Base-by-base conservation (phyloP, 2,113 vertebrate genomes). In the Clarias gariepinus region DNA sequence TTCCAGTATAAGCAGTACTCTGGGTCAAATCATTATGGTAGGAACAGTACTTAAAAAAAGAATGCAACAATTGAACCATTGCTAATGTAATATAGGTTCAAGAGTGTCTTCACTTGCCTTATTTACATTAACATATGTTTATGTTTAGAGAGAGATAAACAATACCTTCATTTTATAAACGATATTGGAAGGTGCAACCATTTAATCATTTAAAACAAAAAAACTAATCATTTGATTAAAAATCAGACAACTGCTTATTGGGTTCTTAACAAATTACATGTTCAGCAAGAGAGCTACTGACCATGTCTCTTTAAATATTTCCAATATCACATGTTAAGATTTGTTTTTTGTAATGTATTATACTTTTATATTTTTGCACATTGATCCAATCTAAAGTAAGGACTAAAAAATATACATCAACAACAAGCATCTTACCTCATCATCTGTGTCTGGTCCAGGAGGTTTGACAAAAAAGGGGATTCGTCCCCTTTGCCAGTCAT, bases 391-490 rank as follows among this genome's bases (percentile, higher is more conserved):
- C 55, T 9, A 76, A 60, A 76, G 53, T 52, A 8, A 41, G 21
- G 11, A 21, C 15, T 55, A 66, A 69, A 83, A 11, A 15, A 6
- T 41, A 0, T n/a, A 41, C 16, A 81, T 73, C 47, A 85, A 57
- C 4, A 81, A 30, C 30, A 28, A 33, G 11, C 15, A 73, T 74
- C 91, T 91, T 90, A 99, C 98, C 96, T 96, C 95, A 1, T 91
- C 80, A 23, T 85, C 92, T 0, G 89, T 83, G 25, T 98, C 96
- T 60, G 94, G 91, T 61, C 94, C 96, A 0, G 97, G 98, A 0
- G 98, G 98, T 91, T 98, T 99, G 78, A 99, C 97, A 79, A 99
- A 99, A 92, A 97, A 99, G 0, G 98, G 98, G 85, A 99, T 99
- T 4, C 98, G 96, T 87, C 98, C 98, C 68, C 98, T 94, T 93